Percentiles rank a stretch among this genome's conserved stretches.
Conservation (phyloP, 2,797 vertebrate genomes). For the Ficedula albicollis region DNA sequence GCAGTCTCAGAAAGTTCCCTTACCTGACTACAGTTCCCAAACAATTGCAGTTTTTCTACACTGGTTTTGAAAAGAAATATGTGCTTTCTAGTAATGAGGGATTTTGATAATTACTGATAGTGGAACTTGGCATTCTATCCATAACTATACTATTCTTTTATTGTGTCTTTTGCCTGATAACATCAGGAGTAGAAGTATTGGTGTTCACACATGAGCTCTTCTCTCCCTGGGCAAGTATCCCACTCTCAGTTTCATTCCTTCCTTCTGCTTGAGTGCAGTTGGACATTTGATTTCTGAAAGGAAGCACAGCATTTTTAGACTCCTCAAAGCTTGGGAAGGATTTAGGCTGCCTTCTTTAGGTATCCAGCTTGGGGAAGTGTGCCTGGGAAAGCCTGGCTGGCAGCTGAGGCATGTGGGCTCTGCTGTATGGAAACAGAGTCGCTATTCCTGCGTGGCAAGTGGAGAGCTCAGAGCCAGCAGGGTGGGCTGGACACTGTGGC, state of each 20-base stretch:
- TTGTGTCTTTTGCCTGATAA: neutral
- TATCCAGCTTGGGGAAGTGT: neutral
- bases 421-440: neutral
- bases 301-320: neutral
- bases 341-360: neutral
- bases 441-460: accelerated
- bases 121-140: neutral
- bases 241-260: neutral
- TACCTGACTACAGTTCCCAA: neutral
- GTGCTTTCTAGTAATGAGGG: neutral
- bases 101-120: neutral
- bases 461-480: neutral
- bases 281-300: neutral
- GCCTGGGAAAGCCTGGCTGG: neutral
- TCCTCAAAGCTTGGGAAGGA: neutral
- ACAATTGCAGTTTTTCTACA: neutral
- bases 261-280: neutral
- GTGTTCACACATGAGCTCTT: neutral
- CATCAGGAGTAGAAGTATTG: neutral
- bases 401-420: neutral
- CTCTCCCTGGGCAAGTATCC: neutral
- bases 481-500: neutral
- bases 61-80: neutral
- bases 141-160: neutral
- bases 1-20: neutral